Evolutionary conservation across 2,888 invertebrate genomes (phyloP).

Genomic region (Scaptomyza parva): DNA sequence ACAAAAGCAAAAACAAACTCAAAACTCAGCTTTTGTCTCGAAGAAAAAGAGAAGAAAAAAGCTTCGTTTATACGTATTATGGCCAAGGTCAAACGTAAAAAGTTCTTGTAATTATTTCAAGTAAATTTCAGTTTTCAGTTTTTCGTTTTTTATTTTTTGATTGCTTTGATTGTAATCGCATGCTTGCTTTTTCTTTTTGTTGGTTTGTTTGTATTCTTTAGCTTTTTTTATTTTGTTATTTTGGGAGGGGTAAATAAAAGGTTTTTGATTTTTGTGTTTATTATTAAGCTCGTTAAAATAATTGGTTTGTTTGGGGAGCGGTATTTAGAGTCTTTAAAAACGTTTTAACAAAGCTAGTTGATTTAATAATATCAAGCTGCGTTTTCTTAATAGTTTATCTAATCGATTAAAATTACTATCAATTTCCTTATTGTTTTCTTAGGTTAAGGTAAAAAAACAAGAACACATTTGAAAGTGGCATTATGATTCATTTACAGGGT

Average conservation of each 20-base stretch:
- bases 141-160: slow-evolving; percentile 29
- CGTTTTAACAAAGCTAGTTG: neutral
- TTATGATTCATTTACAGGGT: too few species aligned
- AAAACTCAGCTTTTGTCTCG: slow-evolving; percentile 65
- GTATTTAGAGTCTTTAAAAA: neutral
- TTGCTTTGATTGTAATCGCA: slow-evolving; percentile 36
- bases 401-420: neutral
- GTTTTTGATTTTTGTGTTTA: slow-evolving; percentile 8
- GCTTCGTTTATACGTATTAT: slow-evolving; percentile 65
- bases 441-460: too few species aligned
- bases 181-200: slow-evolving; percentile 2
- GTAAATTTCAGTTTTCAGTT: slow-evolving; percentile 50
- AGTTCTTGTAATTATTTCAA: slow-evolving; percentile 79
- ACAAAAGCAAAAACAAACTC: slow-evolving; percentile 39
- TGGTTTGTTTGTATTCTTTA: slow-evolving; percentile 7
- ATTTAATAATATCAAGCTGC: neutral
- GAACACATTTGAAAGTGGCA: too few species aligned
- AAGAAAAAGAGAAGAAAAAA: slow-evolving; percentile 51
- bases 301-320: slow-evolving; percentile 10
- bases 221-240: neutral
- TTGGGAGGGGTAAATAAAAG: neutral
- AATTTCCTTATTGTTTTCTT: too few species aligned
- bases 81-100: slow-evolving; percentile 77
- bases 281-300: slow-evolving; percentile 16
- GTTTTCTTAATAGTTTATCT: neutral